Base-by-base conservation (phyloP, 2,888 invertebrate genomes). In the Priocnemis perturbator region DNA sequence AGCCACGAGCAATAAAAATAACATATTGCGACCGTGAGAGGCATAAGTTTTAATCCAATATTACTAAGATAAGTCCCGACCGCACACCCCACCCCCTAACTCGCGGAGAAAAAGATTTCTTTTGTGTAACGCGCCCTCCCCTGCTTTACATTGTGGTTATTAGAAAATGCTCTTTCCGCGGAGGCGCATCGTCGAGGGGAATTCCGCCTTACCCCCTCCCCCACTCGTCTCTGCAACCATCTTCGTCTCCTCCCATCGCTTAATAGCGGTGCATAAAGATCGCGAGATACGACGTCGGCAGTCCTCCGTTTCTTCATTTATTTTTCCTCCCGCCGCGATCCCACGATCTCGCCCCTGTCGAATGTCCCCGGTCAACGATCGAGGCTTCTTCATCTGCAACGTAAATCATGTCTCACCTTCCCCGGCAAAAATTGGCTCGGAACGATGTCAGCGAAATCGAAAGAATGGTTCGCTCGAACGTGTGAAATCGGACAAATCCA, bases 1-100 rank as follows among this genome's bases (percentile, higher is more conserved):
- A 89, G 87, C 89, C 87, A 85, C 85, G 84, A 86, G 89, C 88
- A 89, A 89, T 89, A 89, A 89, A 89, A 89, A 89, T 89, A 89
- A 89, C 89, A 88, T 89, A 89, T 89, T 89, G 88, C 89, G 82
- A 83, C 81, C 85, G 85, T 79, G 84, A 85, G 85, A 86, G 85
- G 88, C 85, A 86, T 86, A 88, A 89, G 88, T 89, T 89, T 89
- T 89, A 89, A 89, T 89, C 89, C 88, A 89, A 89, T 89, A 88
- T 88, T 87, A 88, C 88, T 81, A 81, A 88, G 89, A 88, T 88
- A 88, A 88, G 86, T 88, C 87, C 63, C 77, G 76, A 67, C 74
- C 75, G 11, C 68, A 76, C 70, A 64, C 71, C 60, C 63, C 63
- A 55, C 59, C n/a, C 50, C n/a, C 19, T 50, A 37, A 50, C 50